Conservation (phyloP, 2,888 invertebrate species). For the Athrips mouffetella region DNA sequence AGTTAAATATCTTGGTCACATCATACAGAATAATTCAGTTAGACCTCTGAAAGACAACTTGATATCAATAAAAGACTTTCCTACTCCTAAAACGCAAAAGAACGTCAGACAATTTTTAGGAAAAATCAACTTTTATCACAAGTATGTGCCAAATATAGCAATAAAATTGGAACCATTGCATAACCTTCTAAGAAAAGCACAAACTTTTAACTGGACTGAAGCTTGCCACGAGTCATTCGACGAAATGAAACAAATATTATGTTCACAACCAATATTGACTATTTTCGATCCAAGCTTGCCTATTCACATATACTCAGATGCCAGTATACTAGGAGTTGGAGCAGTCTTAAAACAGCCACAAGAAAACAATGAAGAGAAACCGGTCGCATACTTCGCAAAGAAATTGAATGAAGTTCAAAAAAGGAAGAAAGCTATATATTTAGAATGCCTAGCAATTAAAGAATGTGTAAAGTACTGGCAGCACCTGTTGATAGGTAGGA, state of each 20-base stretch:
- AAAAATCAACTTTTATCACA: constrained; percentile 18
- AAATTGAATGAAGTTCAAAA: constrained; percentile 23
- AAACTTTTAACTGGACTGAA: constrained; percentile 25
- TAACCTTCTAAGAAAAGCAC: constrained; percentile 27
- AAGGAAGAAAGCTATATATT: constrained; percentile 24
- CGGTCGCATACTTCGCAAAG: constrained; percentile 24
- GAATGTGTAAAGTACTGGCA: constrained; percentile 28
- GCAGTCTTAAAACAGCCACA: constrained; percentile 29
- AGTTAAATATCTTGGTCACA: constrained; percentile 24
- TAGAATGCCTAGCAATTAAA: constrained; percentile 20
- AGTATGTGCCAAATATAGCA: constrained; percentile 26
- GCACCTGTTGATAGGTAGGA: constrained; percentile 22
- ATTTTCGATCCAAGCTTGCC: constrained; percentile 28
- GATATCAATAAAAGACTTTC: constrained; percentile 21
- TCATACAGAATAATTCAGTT: constrained; percentile 29
- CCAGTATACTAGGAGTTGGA: constrained; percentile 25
- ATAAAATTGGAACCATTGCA: constrained; percentile 31
- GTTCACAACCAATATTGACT: constrained; percentile 23
- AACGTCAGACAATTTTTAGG: constrained; percentile 26
- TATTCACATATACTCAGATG: constrained; percentile 31
- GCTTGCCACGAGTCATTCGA: constrained; percentile 25
- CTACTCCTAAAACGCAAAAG: constrained; percentile 13
- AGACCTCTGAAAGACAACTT: constrained; percentile 29
- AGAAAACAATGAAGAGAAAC: constrained; percentile 23
- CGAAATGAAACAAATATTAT: constrained; percentile 21